phyloP scores from a whole-genome alignment of 1,140 invertebrate species.

The Caerostris extrusa region DNA sequence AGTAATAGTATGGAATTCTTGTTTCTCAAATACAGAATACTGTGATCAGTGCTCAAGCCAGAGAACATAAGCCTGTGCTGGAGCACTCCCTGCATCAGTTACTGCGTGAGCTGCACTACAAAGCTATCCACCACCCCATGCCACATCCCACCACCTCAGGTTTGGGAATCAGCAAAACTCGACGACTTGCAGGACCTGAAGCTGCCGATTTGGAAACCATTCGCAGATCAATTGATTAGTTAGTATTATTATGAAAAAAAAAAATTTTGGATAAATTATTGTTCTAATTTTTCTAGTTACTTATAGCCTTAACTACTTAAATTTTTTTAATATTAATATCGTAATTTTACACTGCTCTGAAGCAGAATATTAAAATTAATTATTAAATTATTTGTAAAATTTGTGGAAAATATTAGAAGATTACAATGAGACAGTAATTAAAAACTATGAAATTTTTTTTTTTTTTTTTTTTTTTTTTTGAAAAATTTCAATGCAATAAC shows the following conservation, averaged over 20 bases:
- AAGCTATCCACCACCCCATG: constrained; percentile 95
- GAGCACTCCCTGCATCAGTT: constrained; percentile 98
- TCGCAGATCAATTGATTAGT: constrained; percentile 91
- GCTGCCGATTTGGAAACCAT: constrained; percentile 93
- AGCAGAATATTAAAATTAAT: too few relatives aligned
- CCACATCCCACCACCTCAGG: constrained; percentile 96
- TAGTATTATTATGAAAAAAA: constrained; percentile 51
- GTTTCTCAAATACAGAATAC: background rate
- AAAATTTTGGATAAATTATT: background rate
- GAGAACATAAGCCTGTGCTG: constrained; percentile 96
- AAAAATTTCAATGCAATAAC: too few relatives aligned
- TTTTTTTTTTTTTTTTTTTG: too few relatives aligned
- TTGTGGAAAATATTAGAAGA: too few relatives aligned
- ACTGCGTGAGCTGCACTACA: constrained; percentile 93
- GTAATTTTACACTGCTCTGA: too few relatives aligned
- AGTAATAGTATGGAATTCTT: too few relatives aligned
- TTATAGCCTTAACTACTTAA: too few relatives aligned
- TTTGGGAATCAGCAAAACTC: constrained; percentile 92
- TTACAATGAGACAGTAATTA: too few relatives aligned
- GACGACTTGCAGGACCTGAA: constrained; percentile 93
- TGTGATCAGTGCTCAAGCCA: constrained; percentile 80
- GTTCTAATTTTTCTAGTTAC: background rate
- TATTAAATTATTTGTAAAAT: too few relatives aligned
- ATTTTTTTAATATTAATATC: too few relatives aligned
- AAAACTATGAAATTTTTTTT: too few relatives aligned